Base-by-base conservation (phyloP, 2,113 vertebrate species). In the Marmota monax region DNA sequence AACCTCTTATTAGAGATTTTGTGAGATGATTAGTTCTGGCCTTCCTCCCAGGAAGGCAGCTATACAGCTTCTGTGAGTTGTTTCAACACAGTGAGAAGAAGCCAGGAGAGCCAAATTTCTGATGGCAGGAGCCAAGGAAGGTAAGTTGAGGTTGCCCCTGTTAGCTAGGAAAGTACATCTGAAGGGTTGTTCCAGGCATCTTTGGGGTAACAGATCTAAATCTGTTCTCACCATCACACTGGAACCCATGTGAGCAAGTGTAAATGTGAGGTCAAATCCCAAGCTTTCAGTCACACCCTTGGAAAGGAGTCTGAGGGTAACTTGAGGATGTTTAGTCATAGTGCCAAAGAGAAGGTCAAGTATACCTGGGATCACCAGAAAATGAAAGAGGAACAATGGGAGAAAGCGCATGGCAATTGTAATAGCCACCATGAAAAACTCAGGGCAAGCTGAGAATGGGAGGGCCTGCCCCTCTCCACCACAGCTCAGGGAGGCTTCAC, bases 11-110 rank as follows among this genome's bases (percentile, higher is more conserved):
- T 97, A 95, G 86, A 76, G 48, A 79, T 29, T 73, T 37, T 51
- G 72, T 88, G 89, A 96, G 97, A 65, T 86, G 90, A 96, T 94
- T 79, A 83, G 58, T 89, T 80, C 86, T 97, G 97, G 94, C 92
- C 93, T 94, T 89, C 74, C 89, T 96, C 96, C 90, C 83, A 84
- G 97, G 74, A 56, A 96, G 86, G 78, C 96, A 92, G 83, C 86
- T 85, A 65, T 39, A 12, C 25, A 61, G 73, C 29, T 56, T 32
- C 51, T 67, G 23, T 2, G 73, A 82, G 73, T 80, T 74, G 61
- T 78, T 95, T 78, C 86, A 74, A 58, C 89, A 56, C 32, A 48
- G 83, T 1, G 4, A 76, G 51, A 87, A 80, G 51, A 72, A 92
- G 34, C 72, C 58, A 80, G 29, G 29, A 42, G 7, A 79, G 77